Percentiles rank a stretch among this genome's conserved stretches.
These are phyloP conservation scores for Echinarachnius parma DNA, from an alignment of 53 echinoderm and acorn worm species.

Conservation along the genomic window DNA sequence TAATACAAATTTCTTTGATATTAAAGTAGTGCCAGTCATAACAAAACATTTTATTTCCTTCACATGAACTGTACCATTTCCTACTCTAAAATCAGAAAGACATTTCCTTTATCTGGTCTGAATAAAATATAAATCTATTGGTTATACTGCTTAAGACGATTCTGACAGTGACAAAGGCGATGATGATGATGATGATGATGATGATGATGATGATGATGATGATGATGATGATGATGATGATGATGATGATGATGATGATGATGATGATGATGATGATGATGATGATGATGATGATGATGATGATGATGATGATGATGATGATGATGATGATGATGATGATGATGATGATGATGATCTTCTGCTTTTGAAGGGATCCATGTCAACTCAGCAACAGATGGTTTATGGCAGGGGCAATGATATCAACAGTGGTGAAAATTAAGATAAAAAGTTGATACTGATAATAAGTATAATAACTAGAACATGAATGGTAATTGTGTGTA, in stretches of 20 bases:
- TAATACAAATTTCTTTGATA: no score
- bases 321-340: not conserved
- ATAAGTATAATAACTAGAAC: no score
- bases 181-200: slow-evolving; percentile 8
- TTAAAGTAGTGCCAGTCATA: no score
- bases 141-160: not conserved
- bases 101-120: no score
- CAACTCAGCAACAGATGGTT: slow-evolving; percentile 98
- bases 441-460: no score
- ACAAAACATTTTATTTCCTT: no score
- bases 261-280: slow-evolving; percentile 19
- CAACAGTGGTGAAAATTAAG: no score
- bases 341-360: not conserved
- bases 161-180: not conserved
- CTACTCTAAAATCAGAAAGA: no score
- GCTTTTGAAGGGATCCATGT: slow-evolving; percentile 60
- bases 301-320: not conserved
- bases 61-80: no score
- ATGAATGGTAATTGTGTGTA: not conserved
- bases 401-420: slow-evolving; percentile 89
- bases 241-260: slow-evolving; percentile 1
- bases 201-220: slow-evolving; percentile 11
- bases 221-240: slow-evolving; percentile 19
- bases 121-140: not conserved
- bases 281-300: slow-evolving; percentile 7